A percentile compares a stretch with the other conserved stretches of the same genome.
Conservation (phyloP, 2,113 vertebrate species). For the Camelus dromedarius region DNA sequence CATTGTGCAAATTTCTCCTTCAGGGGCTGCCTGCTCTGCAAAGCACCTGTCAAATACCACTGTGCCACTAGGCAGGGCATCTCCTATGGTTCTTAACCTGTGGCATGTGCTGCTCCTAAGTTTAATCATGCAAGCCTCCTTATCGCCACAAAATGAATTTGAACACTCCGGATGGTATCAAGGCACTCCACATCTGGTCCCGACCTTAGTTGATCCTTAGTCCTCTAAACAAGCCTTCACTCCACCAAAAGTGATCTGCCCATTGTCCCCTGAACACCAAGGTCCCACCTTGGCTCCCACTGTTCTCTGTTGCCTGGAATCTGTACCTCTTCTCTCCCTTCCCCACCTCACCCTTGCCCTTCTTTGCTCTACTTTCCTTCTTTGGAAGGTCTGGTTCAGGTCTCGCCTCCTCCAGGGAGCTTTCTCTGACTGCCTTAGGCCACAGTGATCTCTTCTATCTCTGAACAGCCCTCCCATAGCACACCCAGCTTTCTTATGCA, state of each 20-base stretch:
- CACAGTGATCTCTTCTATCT: neutral
- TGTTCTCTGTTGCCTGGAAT: neutral
- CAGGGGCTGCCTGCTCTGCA: neutral
- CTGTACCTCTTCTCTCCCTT: neutral
- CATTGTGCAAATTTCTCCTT: neutral
- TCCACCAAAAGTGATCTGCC: neutral
- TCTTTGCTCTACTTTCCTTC: neutral
- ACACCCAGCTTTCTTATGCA: neutral
- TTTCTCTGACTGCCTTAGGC: neutral
- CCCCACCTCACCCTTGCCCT: too few species aligned
- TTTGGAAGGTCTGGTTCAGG: neutral
- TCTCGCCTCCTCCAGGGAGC: neutral
- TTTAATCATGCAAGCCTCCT: neutral
- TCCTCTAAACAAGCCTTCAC: neutral
- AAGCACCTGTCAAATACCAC: neutral
- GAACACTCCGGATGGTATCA: neutral
- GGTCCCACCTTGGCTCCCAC: fast-evolving
- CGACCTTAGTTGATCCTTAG: too few species aligned
- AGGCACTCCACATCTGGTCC: neutral
- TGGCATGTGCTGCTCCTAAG: neutral
- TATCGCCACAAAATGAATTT: neutral
- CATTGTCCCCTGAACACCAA: too few species aligned
- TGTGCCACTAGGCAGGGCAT: neutral
- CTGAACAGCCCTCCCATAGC: neutral
- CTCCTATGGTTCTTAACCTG: neutral